These are phyloP conservation scores for Pachyuromys duprasi DNA, from an alignment of 2,797 vertebrate species.

Conservation along the genomic window DNA sequence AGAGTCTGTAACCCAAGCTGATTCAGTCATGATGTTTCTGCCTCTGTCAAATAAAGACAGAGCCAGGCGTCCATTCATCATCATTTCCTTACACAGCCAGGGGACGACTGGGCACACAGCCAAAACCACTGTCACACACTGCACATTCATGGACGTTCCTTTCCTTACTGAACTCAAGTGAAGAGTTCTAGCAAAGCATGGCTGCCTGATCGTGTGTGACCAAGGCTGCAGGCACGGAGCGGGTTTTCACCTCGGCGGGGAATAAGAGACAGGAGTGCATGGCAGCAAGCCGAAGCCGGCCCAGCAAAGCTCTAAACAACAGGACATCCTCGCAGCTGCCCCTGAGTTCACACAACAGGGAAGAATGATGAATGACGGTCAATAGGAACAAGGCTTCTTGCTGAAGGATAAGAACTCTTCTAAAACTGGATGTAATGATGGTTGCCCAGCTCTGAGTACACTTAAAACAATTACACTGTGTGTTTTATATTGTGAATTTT, in stretches of 20 bases:
- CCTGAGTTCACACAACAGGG: neutral
- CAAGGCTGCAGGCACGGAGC: neutral
- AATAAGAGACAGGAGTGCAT: neutral
- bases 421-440: neutral
- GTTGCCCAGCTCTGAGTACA: neutral
- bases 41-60: slow-evolving; percentile 59
- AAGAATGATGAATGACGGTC: neutral
- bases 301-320: neutral
- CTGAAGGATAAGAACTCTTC: accelerated
- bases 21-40: slow-evolving; percentile 75
- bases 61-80: neutral
- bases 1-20: slow-evolving; percentile 78
- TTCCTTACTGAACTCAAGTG: neutral
- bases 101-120: neutral
- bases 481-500: neutral
- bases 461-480: neutral
- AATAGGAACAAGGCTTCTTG: neutral
- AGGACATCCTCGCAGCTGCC: accelerated
- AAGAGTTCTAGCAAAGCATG: neutral
- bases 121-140: slow-evolving; percentile 14
- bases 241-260: neutral
- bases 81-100: neutral
- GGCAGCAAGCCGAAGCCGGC: neutral
- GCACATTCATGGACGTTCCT: slow-evolving; percentile 11
- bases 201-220: neutral